Evolutionary conservation across 2,797 vertebrate genomes (phyloP), one percentile per base, ranked within the genome.

Genomic region (Myotis daubentonii): DNA sequence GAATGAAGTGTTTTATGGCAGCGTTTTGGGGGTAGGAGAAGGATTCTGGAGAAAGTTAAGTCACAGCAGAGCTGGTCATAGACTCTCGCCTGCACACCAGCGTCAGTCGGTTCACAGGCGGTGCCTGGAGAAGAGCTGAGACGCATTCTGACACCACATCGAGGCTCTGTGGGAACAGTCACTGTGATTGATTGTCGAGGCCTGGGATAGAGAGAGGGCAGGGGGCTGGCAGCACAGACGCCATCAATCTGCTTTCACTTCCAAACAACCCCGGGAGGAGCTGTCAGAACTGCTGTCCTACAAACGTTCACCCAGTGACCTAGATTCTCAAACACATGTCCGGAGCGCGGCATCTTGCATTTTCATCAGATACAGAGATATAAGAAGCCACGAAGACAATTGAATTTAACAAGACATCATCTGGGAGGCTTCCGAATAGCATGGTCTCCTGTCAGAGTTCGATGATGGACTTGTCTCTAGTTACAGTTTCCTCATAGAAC

Each of bases 241-340:
- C 44, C 41, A 94, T 87, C 83, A 89, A 95, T 94, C 71, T 89
- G 75, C 28, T 75, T 30, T 72, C 38, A 53, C 85, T 82, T 93
- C 85, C 51, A 79, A 90, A 87, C 57, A 62, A 86, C 82, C 79
- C 70, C 88, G 47, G 81, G 75, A 93, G 74, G 78, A 83, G 36
- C 87, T 96, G 70, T 96, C 93, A 95, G 86, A 93, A 95, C 66
- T 23, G 20, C 41, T 87, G 65, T 78, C 78, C 84, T 92, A 95
- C 79, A 93, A 91, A 87, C 85, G 44, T 91, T 95, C 80, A 94
- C 94, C 92, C 72, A 95, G 92, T 95, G 94, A 94, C 95, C 94
- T 79, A 71, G 23, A 72, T 92, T 94, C 41, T 33, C 22, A 47
- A 71, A 74, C 71, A 72, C 85, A 75, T 85, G 65, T 91, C 81